Percentiles rank a stretch among this genome's conserved stretches.
These are phyloP conservation scores for Ciconia boyciana DNA, from an alignment of 2,113 vertebrate genomes.

Conservation along the genomic window DNA sequence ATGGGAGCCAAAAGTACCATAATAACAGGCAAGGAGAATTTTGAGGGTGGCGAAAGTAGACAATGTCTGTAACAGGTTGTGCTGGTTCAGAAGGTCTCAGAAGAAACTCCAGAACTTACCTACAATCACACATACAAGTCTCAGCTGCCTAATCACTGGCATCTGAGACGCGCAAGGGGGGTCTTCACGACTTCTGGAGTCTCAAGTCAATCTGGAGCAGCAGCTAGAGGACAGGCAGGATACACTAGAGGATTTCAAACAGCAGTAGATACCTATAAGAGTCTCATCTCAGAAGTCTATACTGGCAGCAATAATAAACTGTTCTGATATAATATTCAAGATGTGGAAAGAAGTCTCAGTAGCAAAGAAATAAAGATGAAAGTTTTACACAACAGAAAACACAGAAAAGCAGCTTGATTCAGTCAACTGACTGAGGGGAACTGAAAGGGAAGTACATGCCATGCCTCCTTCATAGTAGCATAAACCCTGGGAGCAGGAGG, in stretches of 20 bases:
- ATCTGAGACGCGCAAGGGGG: neutral
- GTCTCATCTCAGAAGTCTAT: neutral
- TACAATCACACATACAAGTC: neutral
- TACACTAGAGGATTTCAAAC: neutral
- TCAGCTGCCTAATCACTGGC: neutral
- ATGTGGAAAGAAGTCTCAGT: neutral
- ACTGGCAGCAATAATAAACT: neutral
- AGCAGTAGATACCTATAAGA: neutral
- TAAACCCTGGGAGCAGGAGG: neutral
- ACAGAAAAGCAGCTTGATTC: neutral
- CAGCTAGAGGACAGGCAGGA: neutral
- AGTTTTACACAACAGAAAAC: neutral
- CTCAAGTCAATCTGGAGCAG: neutral
- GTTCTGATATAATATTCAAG: neutral
- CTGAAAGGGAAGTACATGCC: neutral
- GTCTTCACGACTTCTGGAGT: neutral
- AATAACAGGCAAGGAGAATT: neutral
- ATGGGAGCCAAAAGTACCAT: neutral
- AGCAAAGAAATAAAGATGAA: neutral
- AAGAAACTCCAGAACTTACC: neutral
- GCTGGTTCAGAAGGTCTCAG: neutral
- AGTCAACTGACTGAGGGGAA: neutral
- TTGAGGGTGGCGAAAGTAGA: neutral
- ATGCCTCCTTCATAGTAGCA: neutral
- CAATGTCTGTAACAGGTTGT: neutral